Base-by-base conservation (phyloP, 2,888 invertebrate species). In the Cheilosia vernalis region DNA sequence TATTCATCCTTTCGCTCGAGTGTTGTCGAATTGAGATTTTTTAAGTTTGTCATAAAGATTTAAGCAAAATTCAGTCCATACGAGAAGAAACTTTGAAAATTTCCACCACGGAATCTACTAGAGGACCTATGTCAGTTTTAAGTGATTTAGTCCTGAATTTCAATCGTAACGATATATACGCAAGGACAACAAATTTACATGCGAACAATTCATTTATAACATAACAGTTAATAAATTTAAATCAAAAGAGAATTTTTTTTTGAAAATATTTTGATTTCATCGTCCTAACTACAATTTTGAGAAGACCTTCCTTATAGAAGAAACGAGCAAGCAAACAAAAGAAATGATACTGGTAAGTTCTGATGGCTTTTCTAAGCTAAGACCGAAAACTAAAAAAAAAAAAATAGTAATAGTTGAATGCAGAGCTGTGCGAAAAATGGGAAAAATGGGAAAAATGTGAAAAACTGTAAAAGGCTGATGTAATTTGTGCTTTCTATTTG, bases 91-190 rank as follows among this genome's bases (percentile, higher is more conserved):
- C 84, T 88, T 88, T 85, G 3, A 44, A 49, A 60, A 80, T 85
- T 90, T 88, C 88, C 91, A 91, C 90, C 89, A 91, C 91, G 91
- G 91, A 90, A 88, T 87, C 87, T 88, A 88, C 87, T 87, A 88
- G 88, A 89, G 89, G 89, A 90, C 90, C 89, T 92, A 92, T 92
- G 92, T 92, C 92, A 91, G 89, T 91, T 89, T 82, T 90, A 91
- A 91, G 88, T 87, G 90, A 90, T 88, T 87, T 91, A 86, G 88
- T 90, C 87, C 87, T 90, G 84, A 91, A 90, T 87, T 90, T 90
- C 88, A 90, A 91, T 89, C 90, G 90, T 84, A 91, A 90, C 88
- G 88, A 85, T 72, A 70, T 89, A 70, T 89, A 90, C 87, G 84
- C 89, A 70, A 88, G 91, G 88, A 89, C 89, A 89, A 64, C 89